Conservation (phyloP, 2,113 vertebrate genomes). For the Hyaena hyaena region DNA sequence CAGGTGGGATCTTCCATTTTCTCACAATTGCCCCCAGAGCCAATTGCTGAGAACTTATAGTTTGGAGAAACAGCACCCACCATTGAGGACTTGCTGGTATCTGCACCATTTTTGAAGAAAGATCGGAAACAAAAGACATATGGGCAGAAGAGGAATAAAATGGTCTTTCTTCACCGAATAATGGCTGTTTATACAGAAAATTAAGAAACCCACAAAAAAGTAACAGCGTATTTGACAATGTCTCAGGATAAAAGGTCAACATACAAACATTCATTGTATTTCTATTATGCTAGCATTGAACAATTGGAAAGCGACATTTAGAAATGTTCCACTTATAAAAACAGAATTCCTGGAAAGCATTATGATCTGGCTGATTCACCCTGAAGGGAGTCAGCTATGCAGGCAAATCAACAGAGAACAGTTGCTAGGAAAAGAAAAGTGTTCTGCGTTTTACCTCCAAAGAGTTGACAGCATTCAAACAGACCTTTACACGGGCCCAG, state of each 20-base stretch:
- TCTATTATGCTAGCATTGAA: not conserved
- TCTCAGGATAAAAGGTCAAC: not conserved
- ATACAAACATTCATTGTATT: not conserved
- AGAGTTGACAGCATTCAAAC: not conserved
- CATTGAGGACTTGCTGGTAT: not conserved
- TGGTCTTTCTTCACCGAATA: not conserved
- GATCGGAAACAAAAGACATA: not conserved
- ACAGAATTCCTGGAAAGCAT: not conserved
- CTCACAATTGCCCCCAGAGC: not conserved
- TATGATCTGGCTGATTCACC: not conserved
- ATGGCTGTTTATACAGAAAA: not conserved
- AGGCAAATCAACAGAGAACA: not conserved
- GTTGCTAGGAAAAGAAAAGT: not conserved
- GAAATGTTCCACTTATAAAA: conserved; percentile 33
- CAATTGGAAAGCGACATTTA: not conserved
- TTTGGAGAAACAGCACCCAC: not conserved
- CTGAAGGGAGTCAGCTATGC: not conserved
- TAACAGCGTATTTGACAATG: not conserved
- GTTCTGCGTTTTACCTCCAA: not conserved
- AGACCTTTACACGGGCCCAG: not conserved
- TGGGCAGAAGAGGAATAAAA: not conserved
- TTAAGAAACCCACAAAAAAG: not conserved
- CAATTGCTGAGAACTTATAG: not conserved
- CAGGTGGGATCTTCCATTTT: not conserved
- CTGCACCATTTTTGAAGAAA: not conserved